phyloP scores from a whole-genome alignment of 1,140 invertebrate species.

The Scylla paramamosain region DNA sequence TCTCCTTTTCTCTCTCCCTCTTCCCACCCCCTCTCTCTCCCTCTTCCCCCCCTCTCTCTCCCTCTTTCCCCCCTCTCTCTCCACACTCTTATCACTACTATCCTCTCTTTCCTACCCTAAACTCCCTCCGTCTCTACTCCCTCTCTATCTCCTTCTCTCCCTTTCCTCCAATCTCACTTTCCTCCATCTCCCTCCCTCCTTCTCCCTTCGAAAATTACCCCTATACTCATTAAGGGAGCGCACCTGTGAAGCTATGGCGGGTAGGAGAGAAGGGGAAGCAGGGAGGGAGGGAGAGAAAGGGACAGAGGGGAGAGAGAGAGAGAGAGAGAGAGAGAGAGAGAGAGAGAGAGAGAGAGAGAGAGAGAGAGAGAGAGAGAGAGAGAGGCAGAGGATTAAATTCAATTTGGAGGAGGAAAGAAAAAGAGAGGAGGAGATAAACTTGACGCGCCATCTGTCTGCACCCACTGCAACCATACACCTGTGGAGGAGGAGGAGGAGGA shows the following conservation, averaged over 20 bases:
- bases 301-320: not conserved
- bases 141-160: too few relatives aligned
- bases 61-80: too few relatives aligned
- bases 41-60: not conserved
- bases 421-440: not conserved
- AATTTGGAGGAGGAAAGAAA: constrained; percentile 13
- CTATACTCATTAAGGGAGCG: constrained; percentile 2
- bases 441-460: not conserved
- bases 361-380: not conserved
- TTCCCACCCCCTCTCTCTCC: not conserved
- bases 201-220: not conserved
- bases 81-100: not conserved
- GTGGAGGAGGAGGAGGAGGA: constrained; percentile 17
- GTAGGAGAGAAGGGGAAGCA: not conserved
- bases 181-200: too few relatives aligned
- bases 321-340: not conserved
- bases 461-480: not conserved
- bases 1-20: not conserved
- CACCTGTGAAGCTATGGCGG: not conserved
- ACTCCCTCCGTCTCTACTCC: too few relatives aligned
- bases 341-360: not conserved
- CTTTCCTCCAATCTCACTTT: too few relatives aligned
- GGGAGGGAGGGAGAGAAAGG: not conserved
- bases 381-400: not conserved
- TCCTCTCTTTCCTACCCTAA: not conserved